A percentile compares a stretch with the other conserved stretches of the same genome.
phyloP scores from a whole-genome alignment of 2,113 vertebrate species.

The Ahaetulla prasina region DNA sequence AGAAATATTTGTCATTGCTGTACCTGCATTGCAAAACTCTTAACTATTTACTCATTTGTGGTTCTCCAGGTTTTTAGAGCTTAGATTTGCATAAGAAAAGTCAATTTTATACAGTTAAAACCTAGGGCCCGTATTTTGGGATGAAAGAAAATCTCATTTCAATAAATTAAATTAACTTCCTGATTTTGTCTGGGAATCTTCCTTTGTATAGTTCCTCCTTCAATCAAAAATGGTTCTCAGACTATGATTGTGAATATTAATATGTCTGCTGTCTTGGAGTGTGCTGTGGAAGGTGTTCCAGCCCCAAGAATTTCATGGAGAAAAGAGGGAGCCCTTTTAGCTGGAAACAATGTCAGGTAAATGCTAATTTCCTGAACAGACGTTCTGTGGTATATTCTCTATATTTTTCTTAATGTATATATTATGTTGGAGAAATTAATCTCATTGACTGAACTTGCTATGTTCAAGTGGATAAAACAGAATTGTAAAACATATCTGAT shows the following conservation, averaged over 20 bases:
- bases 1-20: neutral
- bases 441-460: neutral
- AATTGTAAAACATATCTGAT: neutral
- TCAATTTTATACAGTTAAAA: neutral
- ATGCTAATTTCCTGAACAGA: slow-evolving; percentile 6
- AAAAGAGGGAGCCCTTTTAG: slow-evolving; percentile 84
- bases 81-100: neutral
- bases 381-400: neutral
- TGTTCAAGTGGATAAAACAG: neutral
- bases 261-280: slow-evolving; percentile 76
- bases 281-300: slow-evolving; percentile 81
- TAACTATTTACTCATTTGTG: neutral
- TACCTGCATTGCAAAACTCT: neutral
- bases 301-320: slow-evolving; percentile 88
- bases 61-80: neutral
- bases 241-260: slow-evolving; percentile 69
- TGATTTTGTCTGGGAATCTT: neutral
- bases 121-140: neutral
- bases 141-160: neutral
- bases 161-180: neutral
- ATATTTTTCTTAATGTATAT: neutral
- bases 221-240: slow-evolving; percentile 74
- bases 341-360: slow-evolving; percentile 77
- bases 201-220: slow-evolving; percentile 78
- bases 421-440: neutral